Evolutionary conservation across 2,888 invertebrate species (phyloP).

Genomic region (Slavum lentiscoides): DNA sequence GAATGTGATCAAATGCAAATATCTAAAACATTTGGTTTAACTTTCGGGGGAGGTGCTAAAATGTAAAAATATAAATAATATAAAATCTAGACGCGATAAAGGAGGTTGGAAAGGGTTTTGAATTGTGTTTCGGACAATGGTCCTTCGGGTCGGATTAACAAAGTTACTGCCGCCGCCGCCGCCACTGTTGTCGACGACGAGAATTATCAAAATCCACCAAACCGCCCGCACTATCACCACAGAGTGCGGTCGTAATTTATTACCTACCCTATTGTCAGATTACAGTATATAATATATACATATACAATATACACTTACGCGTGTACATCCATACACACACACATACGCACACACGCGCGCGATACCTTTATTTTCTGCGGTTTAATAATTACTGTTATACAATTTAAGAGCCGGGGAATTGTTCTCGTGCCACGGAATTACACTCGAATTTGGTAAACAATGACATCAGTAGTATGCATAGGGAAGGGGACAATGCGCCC

Average conservation of each 20-base stretch:
- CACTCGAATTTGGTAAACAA: constrained; percentile 35
- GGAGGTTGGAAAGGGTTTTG: constrained; percentile 35
- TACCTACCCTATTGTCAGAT: constrained; percentile 48
- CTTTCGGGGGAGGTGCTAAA: constrained; percentile 32
- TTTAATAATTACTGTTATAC: constrained; percentile 50
- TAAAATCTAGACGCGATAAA: constrained; percentile 32
- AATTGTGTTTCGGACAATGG: constrained; percentile 45
- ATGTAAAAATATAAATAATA: constrained; percentile 7
- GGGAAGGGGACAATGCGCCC: neutral
- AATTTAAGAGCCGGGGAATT: constrained; percentile 38
- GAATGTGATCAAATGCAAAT: neutral
- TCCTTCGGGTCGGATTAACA: constrained; percentile 52
- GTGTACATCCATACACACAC: neutral
- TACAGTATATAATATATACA: constrained; percentile 30
- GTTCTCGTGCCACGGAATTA: constrained; percentile 27
- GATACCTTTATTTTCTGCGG: constrained; percentile 47
- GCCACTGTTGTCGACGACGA: constrained; percentile 28
- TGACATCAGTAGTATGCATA: neutral
- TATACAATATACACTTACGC: neutral
- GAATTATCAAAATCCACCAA: constrained; percentile 49
- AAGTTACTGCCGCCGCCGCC: constrained; percentile 28
- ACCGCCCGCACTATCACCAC: constrained; percentile 5
- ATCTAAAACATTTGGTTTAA: constrained; percentile 6
- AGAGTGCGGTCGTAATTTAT: constrained; percentile 44
- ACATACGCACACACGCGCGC: neutral